Conservation (phyloP, 2,888 invertebrate genomes). For the Tipula unca region DNA sequence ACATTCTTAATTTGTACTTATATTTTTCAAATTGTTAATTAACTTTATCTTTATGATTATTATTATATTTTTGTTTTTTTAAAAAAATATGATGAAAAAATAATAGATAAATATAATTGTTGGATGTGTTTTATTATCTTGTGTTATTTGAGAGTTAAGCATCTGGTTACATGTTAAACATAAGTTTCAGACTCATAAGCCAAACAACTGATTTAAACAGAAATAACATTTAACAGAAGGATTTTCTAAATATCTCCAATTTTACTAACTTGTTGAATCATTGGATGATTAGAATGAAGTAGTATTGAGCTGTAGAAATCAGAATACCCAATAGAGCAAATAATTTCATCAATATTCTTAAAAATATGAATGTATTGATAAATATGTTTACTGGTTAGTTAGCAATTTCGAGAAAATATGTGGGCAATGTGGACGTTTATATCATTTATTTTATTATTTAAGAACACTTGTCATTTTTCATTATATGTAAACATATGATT, state of each 20-base stretch:
- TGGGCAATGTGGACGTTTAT: neutral
- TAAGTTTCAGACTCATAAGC: too few relatives aligned
- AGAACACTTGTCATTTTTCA: neutral
- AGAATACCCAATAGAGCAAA: too few relatives aligned
- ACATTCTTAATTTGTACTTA: slow-evolving; percentile 8
- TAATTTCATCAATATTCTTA: too few relatives aligned
- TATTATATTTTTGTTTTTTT: neutral
- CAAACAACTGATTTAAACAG: too few relatives aligned
- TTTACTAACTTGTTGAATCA: too few relatives aligned
- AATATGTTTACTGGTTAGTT: neutral
- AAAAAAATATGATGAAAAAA: neutral
- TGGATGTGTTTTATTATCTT: neutral
- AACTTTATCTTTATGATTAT: slow-evolving; percentile 1
- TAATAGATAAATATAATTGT: neutral
- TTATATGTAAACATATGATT: neutral
- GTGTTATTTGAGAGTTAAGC: neutral
- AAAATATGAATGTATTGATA: neutral
- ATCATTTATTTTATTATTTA: neutral
- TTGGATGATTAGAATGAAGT: too few relatives aligned
- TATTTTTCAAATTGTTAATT: neutral
- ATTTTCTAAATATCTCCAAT: too few relatives aligned
- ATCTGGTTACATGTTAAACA: too few relatives aligned
- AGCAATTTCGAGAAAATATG: neutral
- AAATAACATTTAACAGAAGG: too few relatives aligned
- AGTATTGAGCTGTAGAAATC: too few relatives aligned